A percentile compares a stretch with the other conserved stretches of the same genome.
These are phyloP conservation scores for Napeogenes inachia DNA, from an alignment of 2,888 invertebrate species.

Conservation along the genomic window DNA sequence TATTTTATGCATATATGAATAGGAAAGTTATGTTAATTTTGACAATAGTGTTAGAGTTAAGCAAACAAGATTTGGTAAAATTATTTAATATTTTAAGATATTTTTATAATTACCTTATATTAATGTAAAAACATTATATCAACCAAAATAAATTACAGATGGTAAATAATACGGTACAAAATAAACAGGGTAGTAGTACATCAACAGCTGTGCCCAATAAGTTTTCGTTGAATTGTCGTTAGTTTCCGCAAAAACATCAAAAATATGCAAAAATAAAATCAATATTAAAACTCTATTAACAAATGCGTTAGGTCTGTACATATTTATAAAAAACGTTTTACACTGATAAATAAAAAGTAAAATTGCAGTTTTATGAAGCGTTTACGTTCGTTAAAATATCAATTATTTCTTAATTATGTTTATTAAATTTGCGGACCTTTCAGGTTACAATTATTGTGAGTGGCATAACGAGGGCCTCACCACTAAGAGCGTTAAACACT, in stretches of 20 bases:
- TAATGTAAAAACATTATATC: not conserved
- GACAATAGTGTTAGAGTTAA: too few species aligned
- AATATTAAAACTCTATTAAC: not conserved
- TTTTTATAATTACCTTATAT: too few species aligned
- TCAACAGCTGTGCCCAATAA: not conserved
- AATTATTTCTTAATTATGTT: conserved; percentile 2
- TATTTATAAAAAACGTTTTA: too few species aligned
- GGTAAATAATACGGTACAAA: conserved; percentile 23
- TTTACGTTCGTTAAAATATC: not conserved
- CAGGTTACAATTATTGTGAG: conserved; percentile 13
- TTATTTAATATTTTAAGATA: not conserved
- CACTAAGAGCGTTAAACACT: conserved; percentile 14
- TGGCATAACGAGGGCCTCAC: conserved; percentile 14
- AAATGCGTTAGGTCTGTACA: too few species aligned
- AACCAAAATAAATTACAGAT: conserved; percentile 19
- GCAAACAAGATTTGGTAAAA: too few species aligned
- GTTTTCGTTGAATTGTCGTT: not conserved
- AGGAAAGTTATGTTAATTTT: too few species aligned
- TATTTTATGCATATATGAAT: too few species aligned
- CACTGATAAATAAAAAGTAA: not conserved
- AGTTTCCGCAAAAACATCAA: not conserved
- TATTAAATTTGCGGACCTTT: conserved; percentile 17
- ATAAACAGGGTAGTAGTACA: conserved; percentile 18
- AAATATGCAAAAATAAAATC: not conserved
- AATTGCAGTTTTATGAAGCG: conserved; percentile 1